Percentiles rank a stretch among this genome's conserved stretches.
These are phyloP conservation scores for Alligator mississippiensis DNA, from an alignment of 2,113 vertebrate species.

Conservation along the genomic window DNA sequence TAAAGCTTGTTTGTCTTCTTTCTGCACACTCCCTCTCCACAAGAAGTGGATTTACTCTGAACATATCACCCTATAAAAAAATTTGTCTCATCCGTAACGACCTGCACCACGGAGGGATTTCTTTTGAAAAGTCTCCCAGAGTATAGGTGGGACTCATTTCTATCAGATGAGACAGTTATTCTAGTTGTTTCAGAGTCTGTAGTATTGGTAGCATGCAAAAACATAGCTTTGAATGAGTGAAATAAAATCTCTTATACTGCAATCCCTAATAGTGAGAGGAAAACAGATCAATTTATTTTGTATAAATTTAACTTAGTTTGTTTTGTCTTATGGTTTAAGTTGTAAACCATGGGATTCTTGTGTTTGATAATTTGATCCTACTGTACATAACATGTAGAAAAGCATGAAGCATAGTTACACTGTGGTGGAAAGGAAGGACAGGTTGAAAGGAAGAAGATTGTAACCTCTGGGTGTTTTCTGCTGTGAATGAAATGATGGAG, in stretches of 20 bases:
- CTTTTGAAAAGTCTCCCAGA: constrained; percentile 35
- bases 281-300: background rate
- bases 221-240: background rate
- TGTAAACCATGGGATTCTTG: background rate
- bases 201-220: background rate
- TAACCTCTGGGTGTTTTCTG: background rate
- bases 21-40: background rate
- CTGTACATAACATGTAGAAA: background rate
- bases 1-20: background rate
- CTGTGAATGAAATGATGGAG: background rate
- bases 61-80: background rate
- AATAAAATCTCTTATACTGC: background rate
- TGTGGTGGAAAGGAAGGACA: background rate
- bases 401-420: background rate
- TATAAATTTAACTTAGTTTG: constrained; percentile 7
- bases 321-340: background rate
- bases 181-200: constrained; percentile 4
- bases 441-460: background rate
- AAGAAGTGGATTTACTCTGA: background rate
- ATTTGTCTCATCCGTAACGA: constrained; percentile 7
- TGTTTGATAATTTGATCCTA: background rate
- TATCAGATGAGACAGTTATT: background rate
- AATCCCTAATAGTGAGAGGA: background rate
- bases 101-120: constrained; percentile 35
- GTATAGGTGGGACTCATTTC: constrained; percentile 4